phyloP scores from a whole-genome alignment of 2,888 invertebrate species.

The Drosophila quinaria region DNA sequence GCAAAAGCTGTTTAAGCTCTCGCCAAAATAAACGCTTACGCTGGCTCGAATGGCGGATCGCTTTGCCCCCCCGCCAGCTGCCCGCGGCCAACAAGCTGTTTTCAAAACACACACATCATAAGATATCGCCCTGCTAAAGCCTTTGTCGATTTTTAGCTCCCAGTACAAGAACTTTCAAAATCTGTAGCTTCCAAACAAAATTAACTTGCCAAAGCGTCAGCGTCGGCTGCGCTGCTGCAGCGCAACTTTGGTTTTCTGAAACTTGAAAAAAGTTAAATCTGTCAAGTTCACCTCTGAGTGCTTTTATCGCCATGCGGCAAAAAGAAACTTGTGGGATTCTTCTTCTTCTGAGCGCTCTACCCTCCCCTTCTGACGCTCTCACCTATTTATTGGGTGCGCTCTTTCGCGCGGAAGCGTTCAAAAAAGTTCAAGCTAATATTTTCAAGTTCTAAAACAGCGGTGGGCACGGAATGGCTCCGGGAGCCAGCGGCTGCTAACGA shows the following conservation, averaged over 20 bases:
- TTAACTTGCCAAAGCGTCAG: conserved; percentile 75
- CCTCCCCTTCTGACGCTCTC: background rate
- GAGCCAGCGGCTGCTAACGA: too few species aligned
- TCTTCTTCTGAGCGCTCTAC: conserved; percentile 19
- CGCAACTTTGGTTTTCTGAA: conserved; percentile 70
- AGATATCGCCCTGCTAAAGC: conserved; percentile 83
- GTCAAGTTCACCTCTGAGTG: conserved; percentile 75
- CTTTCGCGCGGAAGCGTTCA: conserved; percentile 35
- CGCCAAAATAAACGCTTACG: conserved; percentile 62
- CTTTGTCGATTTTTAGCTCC: conserved; percentile 84
- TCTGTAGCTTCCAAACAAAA: conserved; percentile 83
- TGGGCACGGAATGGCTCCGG: too few species aligned
- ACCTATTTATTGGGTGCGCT: background rate
- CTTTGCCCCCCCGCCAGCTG: conserved; percentile 23
- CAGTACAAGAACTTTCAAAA: conserved; percentile 85
- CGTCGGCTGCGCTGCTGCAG: conserved; percentile 23
- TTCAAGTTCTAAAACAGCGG: conserved; percentile 71
- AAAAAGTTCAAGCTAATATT: conserved; percentile 67
- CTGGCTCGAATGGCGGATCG: conserved; percentile 62
- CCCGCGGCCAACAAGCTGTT: conserved; percentile 31
- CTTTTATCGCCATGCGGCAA: conserved; percentile 64
- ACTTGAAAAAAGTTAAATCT: conserved; percentile 81
- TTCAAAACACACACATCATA: conserved; percentile 42
- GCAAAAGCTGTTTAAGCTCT: conserved; percentile 75
- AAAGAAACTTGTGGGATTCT: conserved; percentile 46